Evolutionary conservation across 2,113 vertebrate genomes (phyloP), one percentile per base, ranked within the genome.

Genomic region (Eudyptes chrysolophus): DNA sequence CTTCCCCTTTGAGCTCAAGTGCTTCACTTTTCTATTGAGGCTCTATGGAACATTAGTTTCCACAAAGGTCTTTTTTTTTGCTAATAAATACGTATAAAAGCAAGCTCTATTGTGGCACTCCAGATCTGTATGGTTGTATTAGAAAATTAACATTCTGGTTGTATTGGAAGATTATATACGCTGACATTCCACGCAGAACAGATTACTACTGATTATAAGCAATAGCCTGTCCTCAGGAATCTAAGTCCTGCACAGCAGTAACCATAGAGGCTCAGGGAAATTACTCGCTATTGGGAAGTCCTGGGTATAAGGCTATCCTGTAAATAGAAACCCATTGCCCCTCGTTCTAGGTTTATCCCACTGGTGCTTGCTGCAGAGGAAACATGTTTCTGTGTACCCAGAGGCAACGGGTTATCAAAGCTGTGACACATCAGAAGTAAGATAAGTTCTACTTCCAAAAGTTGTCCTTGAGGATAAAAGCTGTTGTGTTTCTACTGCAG

Each of bases 91-190:
- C 36, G 52, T 83, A 91, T 88, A 78, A 93, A 92, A 88, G 84
- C 58, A 80, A 94, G 46, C 40, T 76, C 54, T 85, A 65, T 66
- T 89, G 71, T 94, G 58, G 74, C 70, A 93, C 58, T 87, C 76
- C 49, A 82, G 58, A 84, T 89, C 66, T 77, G 62, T 51, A 52
- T 32, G 55, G 74, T 8, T 94, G 69, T 65, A 72, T 85, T 36
- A 83, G 89, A 96, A 94, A 97, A 93, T 89, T 51, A 94, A 66
- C 77, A 72, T 82, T 79, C 80, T 92, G 48, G 57, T 62, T 89
- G 52, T 85, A 94, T n/a, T 89, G 78, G 71, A 93, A 94, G 87
- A 93, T 90, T 87, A 61, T 60, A 87, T 52, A 34, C 36, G 61
- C 49, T 83, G 90, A 62, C 61, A 94, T 52, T 64, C 84, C 5